These are phyloP conservation scores for Agonopterix subpropinquella DNA, from an alignment of 2,888 invertebrate species.

Conservation along the genomic window DNA sequence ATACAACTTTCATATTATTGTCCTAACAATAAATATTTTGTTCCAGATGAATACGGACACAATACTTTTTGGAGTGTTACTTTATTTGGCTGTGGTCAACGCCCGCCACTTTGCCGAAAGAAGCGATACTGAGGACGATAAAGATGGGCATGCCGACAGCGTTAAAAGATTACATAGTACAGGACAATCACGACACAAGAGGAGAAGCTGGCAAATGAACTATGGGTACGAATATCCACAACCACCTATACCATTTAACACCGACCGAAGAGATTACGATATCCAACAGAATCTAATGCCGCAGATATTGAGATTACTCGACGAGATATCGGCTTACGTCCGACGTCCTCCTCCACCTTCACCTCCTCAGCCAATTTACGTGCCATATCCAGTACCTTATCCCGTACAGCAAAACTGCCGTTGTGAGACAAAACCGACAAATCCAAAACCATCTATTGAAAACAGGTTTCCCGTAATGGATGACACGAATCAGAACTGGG, in stretches of 20 bases:
- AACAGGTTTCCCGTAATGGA: conserved; percentile 38
- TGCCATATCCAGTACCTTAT: conserved; percentile 47
- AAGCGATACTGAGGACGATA: conserved; percentile 26
- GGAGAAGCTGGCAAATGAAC: conserved; percentile 40
- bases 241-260: conserved; percentile 29
- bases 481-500: conserved; percentile 52
- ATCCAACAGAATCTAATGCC: conserved; percentile 37
- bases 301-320: conserved; percentile 41
- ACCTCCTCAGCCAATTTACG: conserved; percentile 50
- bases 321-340: conserved; percentile 42
- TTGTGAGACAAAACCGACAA: conserved; percentile 18
- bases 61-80: conserved; percentile 29
- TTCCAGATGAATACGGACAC: conserved; percentile 46
- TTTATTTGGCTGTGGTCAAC: conserved; percentile 32
- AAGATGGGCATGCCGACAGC: conserved; percentile 17
- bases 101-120: conserved; percentile 33
- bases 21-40: conserved; percentile 7
- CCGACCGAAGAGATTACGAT: conserved; percentile 38
- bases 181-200: conserved; percentile 32
- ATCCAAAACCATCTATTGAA: conserved; percentile 7
- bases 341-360: conserved; percentile 31
- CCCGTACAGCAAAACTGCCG: conserved; percentile 26
- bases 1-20: too few relatives aligned
- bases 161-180: conserved; percentile 16
- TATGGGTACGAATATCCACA: conserved; percentile 43